These are phyloP conservation scores for Pseudanteris insignis DNA, from an alignment of 2,888 invertebrate genomes.

Conservation along the genomic window DNA sequence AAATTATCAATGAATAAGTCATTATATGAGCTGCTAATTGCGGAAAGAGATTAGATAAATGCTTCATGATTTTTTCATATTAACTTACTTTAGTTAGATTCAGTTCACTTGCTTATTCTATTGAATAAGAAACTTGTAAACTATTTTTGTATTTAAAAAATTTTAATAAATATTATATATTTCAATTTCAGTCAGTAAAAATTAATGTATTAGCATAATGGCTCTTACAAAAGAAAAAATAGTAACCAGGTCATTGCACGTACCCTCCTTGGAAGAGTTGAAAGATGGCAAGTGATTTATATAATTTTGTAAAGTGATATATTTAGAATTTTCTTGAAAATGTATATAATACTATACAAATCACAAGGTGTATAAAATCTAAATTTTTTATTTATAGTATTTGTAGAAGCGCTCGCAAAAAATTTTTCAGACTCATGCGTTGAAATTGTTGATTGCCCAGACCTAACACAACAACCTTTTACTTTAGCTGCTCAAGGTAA, in stretches of 20 bases:
- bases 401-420: constrained; percentile 73
- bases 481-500: constrained; percentile 82
- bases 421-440: constrained; percentile 80
- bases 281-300: constrained; percentile 72
- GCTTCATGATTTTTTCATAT: constrained; percentile 2
- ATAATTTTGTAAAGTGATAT: too few species aligned
- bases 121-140: too few species aligned
- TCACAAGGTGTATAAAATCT: too few species aligned
- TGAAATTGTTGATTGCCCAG: constrained; percentile 84
- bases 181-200: too few species aligned
- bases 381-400: constrained; percentile 72
- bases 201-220: too few species aligned
- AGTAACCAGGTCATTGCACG: constrained; percentile 49
- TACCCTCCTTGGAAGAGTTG: constrained; percentile 74
- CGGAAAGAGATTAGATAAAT: constrained; percentile 10
- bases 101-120: too few species aligned
- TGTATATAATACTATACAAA: too few species aligned
- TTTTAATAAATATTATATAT: too few species aligned
- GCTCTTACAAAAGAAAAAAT: constrained; percentile 46
- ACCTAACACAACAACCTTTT: constrained; percentile 83
- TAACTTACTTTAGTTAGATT: too few species aligned
- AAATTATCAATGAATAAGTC: too few species aligned
- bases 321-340: too few species aligned
- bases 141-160: too few species aligned
- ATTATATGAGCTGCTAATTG: constrained; percentile 1